Evolutionary conservation across 2,888 invertebrate species (phyloP).

Genomic region (Pseudococcus jackbeardsleyi): DNA sequence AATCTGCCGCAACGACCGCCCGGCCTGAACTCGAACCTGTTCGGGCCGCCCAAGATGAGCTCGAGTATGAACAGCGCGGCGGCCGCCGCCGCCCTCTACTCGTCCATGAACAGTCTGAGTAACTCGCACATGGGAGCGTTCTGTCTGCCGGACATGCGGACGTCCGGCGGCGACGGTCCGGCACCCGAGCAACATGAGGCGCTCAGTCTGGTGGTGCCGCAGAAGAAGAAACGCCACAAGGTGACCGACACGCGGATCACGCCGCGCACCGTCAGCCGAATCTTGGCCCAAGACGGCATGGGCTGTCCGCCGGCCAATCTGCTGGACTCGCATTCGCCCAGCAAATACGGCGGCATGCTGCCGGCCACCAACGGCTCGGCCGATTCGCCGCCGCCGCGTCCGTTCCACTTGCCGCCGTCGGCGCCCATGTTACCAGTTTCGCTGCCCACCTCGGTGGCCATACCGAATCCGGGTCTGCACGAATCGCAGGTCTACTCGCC

Average conservation of each 20-base stretch:
- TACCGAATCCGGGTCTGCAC: conserved; percentile 95
- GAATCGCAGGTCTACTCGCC: conserved; percentile 94
- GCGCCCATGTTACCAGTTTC: conserved; percentile 90
- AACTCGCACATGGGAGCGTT: conserved; percentile 73
- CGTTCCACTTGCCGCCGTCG: conserved; percentile 74
- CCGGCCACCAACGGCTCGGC: background rate
- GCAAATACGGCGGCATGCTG: conserved; percentile 45
- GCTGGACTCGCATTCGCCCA: conserved; percentile 77
- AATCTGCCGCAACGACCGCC: conserved; percentile 78
- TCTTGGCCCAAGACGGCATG: conserved; percentile 83
- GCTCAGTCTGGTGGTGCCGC: conserved; percentile 92
- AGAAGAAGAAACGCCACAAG: conserved; percentile 97
- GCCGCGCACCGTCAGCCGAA: conserved; percentile 88
- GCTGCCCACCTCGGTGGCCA: conserved; percentile 95
- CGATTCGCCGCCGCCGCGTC: conserved; percentile 79
- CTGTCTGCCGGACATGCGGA: conserved; percentile 74
- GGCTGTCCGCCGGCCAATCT: conserved; percentile 69
- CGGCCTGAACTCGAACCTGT: conserved; percentile 74
- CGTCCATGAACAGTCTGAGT: conserved; percentile 43
- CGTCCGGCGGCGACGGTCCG: conserved; percentile 68
- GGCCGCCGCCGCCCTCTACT: conserved; percentile 48
- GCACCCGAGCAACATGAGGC: conserved; percentile 93
- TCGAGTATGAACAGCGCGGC: conserved; percentile 73
- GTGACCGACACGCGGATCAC: conserved; percentile 93
- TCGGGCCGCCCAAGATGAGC: conserved; percentile 87